Conservation (phyloP, 2,797 vertebrate species). For the Gymnothorax reevesii region DNA sequence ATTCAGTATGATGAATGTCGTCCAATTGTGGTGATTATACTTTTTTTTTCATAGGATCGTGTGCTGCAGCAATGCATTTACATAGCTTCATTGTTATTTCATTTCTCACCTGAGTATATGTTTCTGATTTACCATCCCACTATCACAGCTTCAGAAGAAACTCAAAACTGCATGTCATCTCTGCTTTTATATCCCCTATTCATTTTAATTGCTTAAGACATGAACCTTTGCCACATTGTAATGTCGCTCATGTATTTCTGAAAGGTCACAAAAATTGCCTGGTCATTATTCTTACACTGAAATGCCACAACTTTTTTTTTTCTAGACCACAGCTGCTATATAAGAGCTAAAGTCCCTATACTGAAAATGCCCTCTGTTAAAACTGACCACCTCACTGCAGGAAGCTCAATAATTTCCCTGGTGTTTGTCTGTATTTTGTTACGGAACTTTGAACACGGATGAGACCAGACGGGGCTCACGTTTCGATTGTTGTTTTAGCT, state of each 20-base stretch:
- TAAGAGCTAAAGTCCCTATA: neutral
- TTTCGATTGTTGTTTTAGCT: neutral
- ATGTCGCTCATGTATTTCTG: conserved; percentile 3
- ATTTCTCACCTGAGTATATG: neutral
- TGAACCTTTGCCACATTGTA: neutral
- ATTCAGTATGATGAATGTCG: too few species aligned
- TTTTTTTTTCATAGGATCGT: neutral
- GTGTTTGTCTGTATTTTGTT: neutral
- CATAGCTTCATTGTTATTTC: neutral
- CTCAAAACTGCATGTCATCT: neutral
- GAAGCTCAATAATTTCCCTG: neutral
- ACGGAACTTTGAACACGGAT: neutral
- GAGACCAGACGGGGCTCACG: neutral
- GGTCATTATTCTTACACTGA: conserved; percentile 20
- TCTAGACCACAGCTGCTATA: conserved; percentile 16
- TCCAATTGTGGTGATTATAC: neutral
- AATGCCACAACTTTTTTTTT: conserved; percentile 14
- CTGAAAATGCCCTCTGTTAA: conserved; percentile 7
- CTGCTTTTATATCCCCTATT: neutral
- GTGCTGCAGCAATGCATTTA: neutral
- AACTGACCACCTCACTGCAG: neutral
- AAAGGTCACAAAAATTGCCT: conserved; percentile 34
- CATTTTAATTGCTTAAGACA: neutral
- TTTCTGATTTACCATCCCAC: neutral
- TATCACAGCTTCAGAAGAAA: neutral